phyloP scores from a whole-genome alignment of 2,113 vertebrate species.

The Microcebus griseorufus region DNA sequence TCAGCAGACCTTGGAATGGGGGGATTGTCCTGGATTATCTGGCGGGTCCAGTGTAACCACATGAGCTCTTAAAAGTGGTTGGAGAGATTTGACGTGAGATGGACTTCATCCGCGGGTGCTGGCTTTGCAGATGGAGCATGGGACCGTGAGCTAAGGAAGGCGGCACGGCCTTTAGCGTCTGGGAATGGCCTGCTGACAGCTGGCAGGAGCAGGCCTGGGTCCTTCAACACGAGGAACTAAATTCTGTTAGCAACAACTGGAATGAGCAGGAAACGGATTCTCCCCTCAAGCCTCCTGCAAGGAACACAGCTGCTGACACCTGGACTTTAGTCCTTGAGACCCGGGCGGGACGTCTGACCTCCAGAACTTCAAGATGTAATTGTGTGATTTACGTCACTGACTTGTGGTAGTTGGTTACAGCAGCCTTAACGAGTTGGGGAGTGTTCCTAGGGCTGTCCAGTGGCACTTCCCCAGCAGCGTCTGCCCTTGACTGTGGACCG shows the following conservation, averaged over 20 bases:
- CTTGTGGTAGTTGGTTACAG: background rate
- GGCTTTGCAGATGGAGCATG: background rate
- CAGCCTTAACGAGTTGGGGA: background rate
- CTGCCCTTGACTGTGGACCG: accelerated
- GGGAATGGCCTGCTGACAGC: background rate
- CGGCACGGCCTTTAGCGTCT: background rate
- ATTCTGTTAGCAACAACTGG: accelerated
- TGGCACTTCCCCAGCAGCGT: background rate
- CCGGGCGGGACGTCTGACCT: background rate
- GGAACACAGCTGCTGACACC: too few species aligned
- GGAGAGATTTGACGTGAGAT: accelerated
- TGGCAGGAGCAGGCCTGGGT: too few species aligned
- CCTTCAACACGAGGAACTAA: accelerated
- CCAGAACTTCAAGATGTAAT: background rate
- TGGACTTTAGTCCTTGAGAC: background rate
- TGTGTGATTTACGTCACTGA: background rate
- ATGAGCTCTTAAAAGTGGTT: background rate
- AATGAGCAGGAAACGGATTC: background rate
- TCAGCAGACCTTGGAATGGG: background rate
- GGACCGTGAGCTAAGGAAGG: accelerated
- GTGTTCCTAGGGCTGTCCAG: accelerated
- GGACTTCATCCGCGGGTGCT: background rate
- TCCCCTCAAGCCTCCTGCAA: background rate
- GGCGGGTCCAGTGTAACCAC: background rate
- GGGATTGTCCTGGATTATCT: background rate